phyloP scores from a whole-genome alignment of 2,888 invertebrate genomes.

The Coelopa pilipes region DNA sequence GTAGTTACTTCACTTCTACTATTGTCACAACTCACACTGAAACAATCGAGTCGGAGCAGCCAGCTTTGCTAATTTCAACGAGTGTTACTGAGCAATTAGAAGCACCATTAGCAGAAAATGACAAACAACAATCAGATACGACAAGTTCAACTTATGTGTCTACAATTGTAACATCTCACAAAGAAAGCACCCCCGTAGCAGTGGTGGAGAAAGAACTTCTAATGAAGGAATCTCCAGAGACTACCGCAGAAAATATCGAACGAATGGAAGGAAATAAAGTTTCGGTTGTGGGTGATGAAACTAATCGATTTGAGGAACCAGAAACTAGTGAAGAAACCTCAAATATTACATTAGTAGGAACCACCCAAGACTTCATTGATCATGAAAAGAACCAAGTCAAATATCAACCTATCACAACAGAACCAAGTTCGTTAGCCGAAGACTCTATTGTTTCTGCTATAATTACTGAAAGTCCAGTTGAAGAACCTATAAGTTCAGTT shows the following conservation, averaged over 20 bases:
- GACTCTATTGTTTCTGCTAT: not conserved
- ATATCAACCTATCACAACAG: not conserved
- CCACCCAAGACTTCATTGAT: slow-evolving; percentile 2
- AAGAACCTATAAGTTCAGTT: not conserved
- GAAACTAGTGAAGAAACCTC: no score
- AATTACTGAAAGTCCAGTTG: not conserved
- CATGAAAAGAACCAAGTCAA: slow-evolving; percentile 5
- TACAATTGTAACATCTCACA: slow-evolving; percentile 43
- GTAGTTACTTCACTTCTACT: slow-evolving; percentile 14
- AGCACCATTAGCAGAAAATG: slow-evolving; percentile 36
- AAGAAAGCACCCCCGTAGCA: slow-evolving; percentile 21
- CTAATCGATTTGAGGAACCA: no score
- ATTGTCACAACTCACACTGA: slow-evolving; percentile 37
- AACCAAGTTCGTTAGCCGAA: not conserved
- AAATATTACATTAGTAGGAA: no score
- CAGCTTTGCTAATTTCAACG: slow-evolving; percentile 46
- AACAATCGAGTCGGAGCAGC: not conserved
- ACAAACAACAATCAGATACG: slow-evolving; percentile 4
- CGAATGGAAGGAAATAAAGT: not conserved
- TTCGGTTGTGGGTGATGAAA: not conserved
- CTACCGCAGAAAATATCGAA: not conserved
- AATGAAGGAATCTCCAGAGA: not conserved
- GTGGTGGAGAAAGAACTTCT: not conserved
- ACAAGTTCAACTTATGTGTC: slow-evolving; percentile 47
- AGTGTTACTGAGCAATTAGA: slow-evolving; percentile 50